Evolutionary conservation across 2,113 vertebrate species (phyloP).

Genomic region (Rutilus rutilus): DNA sequence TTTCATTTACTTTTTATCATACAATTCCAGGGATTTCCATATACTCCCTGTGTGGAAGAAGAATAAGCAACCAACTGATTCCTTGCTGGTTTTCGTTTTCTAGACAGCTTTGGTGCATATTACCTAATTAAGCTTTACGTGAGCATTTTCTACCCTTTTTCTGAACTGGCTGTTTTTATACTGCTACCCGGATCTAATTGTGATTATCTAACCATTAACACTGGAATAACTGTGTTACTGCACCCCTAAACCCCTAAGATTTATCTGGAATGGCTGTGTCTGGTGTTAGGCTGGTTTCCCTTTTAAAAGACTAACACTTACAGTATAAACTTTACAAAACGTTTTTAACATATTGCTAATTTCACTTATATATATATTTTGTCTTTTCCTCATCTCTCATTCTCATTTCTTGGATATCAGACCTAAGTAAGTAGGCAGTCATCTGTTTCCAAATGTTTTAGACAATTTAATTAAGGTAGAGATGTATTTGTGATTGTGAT

Average conservation of each 20-base stretch:
- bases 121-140: not conserved
- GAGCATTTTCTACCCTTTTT: not conserved
- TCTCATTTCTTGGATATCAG: conserved; percentile 52
- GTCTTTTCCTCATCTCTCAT: conserved; percentile 24
- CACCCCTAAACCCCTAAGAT: not conserved
- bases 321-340: not conserved
- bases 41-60: not conserved
- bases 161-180: not conserved
- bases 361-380: not conserved
- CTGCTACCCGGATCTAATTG: not conserved
- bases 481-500: not conserved
- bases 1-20: not conserved
- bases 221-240: not conserved
- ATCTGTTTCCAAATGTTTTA: not conserved
- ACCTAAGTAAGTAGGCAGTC: conserved; percentile 57
- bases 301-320: not conserved
- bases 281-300: not conserved
- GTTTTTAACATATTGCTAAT: not conserved
- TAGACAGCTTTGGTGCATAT: not conserved
- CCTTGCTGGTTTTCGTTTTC: too few species aligned
- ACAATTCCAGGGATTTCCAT: not conserved
- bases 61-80: not conserved
- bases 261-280: not conserved
- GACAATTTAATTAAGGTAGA: not conserved
- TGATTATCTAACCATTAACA: not conserved